Evolutionary conservation across 2,113 vertebrate genomes (phyloP).

Genomic region (Phylloscopus trochiloides): DNA sequence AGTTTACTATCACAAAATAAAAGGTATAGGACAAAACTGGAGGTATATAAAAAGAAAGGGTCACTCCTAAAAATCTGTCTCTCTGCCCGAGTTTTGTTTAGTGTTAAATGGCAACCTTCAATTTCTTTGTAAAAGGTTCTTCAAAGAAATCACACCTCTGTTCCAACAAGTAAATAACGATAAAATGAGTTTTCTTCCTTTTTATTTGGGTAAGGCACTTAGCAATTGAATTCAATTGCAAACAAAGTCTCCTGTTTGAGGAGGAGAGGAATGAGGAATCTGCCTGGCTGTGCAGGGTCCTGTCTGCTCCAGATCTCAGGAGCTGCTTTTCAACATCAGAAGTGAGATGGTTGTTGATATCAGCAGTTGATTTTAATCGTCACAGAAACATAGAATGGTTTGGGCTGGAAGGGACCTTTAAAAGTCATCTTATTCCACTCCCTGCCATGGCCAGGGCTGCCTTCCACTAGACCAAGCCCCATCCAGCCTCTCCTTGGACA

Average conservation of each 20-base stretch:
- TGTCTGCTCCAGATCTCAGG: neutral
- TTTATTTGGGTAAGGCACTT: neutral
- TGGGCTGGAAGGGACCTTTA: neutral
- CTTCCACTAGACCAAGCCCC: neutral
- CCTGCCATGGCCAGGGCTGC: neutral
- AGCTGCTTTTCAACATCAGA: neutral
- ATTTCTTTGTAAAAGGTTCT: neutral
- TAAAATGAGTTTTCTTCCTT: neutral
- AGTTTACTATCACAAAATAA: neutral
- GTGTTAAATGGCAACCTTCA: neutral
- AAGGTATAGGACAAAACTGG: neutral
- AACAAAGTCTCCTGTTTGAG: neutral
- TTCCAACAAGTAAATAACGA: neutral
- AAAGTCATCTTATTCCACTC: neutral
- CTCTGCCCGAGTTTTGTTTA: neutral
- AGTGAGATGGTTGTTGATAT: neutral
- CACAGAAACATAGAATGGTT: neutral
- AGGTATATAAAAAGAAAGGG: neutral
- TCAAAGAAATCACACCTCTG: neutral
- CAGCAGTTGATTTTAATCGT: neutral
- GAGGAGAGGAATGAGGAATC: neutral
- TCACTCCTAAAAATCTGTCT: neutral
- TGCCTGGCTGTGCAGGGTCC: neutral
- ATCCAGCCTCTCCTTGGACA: neutral
- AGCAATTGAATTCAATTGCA: neutral